A percentile compares a stretch with the other conserved stretches of the same genome.
Evolutionary conservation across 2,113 vertebrate species (phyloP).

Genomic region (Eulacestoma nigropectus): DNA sequence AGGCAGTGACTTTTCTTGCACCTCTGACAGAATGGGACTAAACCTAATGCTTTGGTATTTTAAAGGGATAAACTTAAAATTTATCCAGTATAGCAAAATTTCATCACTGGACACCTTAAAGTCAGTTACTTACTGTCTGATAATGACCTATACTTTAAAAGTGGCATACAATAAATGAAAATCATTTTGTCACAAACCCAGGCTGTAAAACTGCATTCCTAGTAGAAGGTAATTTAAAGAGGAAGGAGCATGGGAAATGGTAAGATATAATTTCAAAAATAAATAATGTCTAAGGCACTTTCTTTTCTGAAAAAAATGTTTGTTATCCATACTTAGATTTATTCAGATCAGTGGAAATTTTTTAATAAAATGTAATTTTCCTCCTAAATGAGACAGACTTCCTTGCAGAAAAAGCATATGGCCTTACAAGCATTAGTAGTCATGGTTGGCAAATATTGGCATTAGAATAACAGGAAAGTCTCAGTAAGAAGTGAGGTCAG

Average conservation of each 20-base stretch:
- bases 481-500: neutral
- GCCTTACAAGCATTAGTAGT: neutral
- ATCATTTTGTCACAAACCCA: neutral
- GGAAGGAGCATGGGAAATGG: neutral
- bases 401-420: neutral
- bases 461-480: neutral
- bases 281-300: neutral
- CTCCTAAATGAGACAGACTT: neutral
- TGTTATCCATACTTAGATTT: neutral
- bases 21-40: neutral
- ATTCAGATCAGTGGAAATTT: neutral
- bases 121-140: neutral
- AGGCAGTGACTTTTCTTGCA: neutral
- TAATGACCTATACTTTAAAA: neutral
- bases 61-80: neutral
- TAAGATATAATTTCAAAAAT: neutral
- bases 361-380: neutral
- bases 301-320: neutral
- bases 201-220: neutral
- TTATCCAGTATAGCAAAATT: neutral
- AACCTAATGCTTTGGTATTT: neutral
- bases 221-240: neutral
- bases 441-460: neutral
- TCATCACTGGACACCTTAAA: neutral
- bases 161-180: neutral